Base-by-base conservation (phyloP, 2,797 vertebrate genomes). In the Muscicapa striata region DNA sequence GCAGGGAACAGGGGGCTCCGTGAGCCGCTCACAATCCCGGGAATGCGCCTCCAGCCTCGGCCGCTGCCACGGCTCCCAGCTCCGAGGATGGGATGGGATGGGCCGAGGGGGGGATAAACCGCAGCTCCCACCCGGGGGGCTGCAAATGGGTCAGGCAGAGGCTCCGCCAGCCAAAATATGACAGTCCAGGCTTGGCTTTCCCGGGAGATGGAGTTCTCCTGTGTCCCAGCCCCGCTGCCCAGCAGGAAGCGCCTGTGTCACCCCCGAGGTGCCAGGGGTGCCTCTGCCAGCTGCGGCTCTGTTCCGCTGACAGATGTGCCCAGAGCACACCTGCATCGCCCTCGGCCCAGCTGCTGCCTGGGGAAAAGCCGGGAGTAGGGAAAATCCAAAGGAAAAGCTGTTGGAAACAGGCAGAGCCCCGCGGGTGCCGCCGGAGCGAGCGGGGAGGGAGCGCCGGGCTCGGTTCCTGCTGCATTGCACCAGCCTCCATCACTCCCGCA, bases 381-480 rank as follows among this genome's bases (percentile, higher is more conserved):
- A 9, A 15, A 43, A 58, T 2, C 9, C 57, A 1, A 43, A 13
- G 0, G 9, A 4, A 55, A 55, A n/a, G 43, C 48, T 17, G 70
- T 4, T 20, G 63, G 41, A 18, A 70, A 15, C 0, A 0, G 29
- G 64, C 64, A 70, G 62, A 80, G n/a, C 43, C 62, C 68, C 15
- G 36, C 62, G 38, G 24, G 45, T 40, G 80, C 66, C 40, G 66
- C 45, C 54, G 52, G 59, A 80, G 68, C 40, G 57, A 57, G 70
- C 63, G 52, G 61, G 74, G 74, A 68, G 76, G 38, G 22, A 69
- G 57, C 63, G 73, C n/a, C 43, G n/a, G 51, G 76, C 89, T n/a
- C 15, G 57, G 85, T 0, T 36, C 45, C 7, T 95, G 94, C 94
- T 96, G 96, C 95, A 96, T 93, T 95, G 95, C 95, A 84, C 30